phyloP scores from a whole-genome alignment of 2,888 invertebrate genomes.

The Calameuta filiformis region DNA sequence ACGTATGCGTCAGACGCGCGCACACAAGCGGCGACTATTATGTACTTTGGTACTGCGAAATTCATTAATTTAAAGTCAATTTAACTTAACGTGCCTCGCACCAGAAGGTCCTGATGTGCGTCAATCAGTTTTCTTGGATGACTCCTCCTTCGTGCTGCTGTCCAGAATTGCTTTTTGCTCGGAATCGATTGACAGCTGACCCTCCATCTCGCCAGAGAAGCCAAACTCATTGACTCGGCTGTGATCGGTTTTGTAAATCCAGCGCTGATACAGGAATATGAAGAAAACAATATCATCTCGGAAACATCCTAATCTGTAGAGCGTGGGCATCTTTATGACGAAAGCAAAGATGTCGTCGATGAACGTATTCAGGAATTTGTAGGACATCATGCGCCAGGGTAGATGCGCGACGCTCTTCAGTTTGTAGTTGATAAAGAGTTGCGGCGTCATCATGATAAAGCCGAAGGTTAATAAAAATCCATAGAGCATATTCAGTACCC shows the following conservation, averaged over 20 bases:
- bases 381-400: slow-evolving; percentile 99
- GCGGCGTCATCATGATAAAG: slow-evolving; percentile 99
- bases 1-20: neutral
- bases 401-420: slow-evolving; percentile 98
- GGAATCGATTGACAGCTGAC: slow-evolving; percentile 57
- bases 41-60: slow-evolving; percentile 4
- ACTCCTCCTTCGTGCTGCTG: slow-evolving; percentile 16
- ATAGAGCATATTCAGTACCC: slow-evolving; percentile 95
- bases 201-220: slow-evolving; percentile 92
- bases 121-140: slow-evolving; percentile 25
- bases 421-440: slow-evolving; percentile 99
- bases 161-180: slow-evolving; percentile 15
- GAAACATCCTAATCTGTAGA: slow-evolving; percentile 98
- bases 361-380: slow-evolving; percentile 99
- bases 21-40: neutral
- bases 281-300: slow-evolving; percentile 99
- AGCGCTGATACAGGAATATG: slow-evolving; percentile 98
- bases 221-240: slow-evolving; percentile 98
- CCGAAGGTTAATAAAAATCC: slow-evolving; percentile 98
- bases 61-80: slow-evolving; percentile 2
- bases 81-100: neutral
- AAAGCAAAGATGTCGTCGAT: slow-evolving; percentile 99
- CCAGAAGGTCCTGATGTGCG: neutral
- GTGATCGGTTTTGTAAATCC: slow-evolving; percentile 98
- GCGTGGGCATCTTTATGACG: slow-evolving; percentile 99